Percentiles rank a stretch among this genome's conserved stretches.
phyloP scores from a whole-genome alignment of 2,113 vertebrate genomes.

The Pangasianodon hypophthalmus region DNA sequence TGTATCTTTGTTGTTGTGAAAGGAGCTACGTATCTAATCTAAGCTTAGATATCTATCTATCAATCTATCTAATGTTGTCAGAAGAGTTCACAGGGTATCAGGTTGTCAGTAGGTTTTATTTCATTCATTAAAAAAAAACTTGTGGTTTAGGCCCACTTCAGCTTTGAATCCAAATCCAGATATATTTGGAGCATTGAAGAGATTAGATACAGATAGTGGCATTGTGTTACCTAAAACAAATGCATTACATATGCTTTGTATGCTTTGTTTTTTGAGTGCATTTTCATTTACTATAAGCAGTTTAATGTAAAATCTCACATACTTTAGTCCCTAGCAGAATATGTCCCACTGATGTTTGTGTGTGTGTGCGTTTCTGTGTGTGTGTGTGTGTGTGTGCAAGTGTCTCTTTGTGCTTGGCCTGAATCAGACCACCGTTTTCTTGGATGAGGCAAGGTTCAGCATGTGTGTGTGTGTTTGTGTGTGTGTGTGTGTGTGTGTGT shows the following conservation, averaged over 20 bases:
- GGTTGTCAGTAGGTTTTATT: background rate
- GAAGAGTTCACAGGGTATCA: background rate
- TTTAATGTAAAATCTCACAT: background rate
- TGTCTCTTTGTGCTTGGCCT: conserved; percentile 2
- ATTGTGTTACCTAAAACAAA: background rate
- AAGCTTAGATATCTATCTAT: background rate
- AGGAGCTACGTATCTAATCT: too few relatives aligned
- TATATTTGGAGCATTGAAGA: background rate
- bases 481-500: background rate
- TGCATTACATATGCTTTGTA: background rate
- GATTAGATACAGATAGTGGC: background rate
- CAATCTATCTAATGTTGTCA: background rate
- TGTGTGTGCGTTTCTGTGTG: conserved; percentile 40
- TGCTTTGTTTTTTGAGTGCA: background rate
- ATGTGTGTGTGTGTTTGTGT: background rate
- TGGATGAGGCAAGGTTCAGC: background rate
- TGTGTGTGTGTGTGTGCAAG: conserved; percentile 1
- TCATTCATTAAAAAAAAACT: background rate
- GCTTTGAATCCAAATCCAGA: background rate
- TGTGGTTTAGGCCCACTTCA: background rate
- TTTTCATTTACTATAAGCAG: background rate
- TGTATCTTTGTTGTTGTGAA: too few relatives aligned
- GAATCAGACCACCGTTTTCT: conserved; percentile 16
- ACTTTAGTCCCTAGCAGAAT: background rate
- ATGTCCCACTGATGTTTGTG: background rate